Evolutionary conservation across 2,797 vertebrate species (phyloP).

Genomic region (Lutjanus argentimaculatus): DNA sequence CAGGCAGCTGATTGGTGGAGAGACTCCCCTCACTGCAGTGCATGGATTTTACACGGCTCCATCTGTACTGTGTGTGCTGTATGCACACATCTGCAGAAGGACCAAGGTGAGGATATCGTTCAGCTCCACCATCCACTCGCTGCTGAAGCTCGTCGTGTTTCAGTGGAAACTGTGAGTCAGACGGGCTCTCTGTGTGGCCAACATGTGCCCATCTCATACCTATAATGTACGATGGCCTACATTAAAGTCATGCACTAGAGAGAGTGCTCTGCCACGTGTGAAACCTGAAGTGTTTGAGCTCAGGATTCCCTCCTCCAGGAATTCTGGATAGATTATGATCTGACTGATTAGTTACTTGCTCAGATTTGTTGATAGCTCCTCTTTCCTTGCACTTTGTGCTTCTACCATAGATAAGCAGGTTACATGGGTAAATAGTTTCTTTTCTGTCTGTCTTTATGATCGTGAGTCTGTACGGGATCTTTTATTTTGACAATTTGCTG

Average conservation of each 20-base stretch:
- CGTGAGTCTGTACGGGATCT: no score
- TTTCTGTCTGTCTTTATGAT: no score
- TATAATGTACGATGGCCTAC: neutral
- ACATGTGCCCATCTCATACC: conserved; percentile 30
- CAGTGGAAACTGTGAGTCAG: conserved; percentile 59
- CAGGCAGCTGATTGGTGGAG: conserved; percentile 30
- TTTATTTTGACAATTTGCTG: no score
- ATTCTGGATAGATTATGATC: no score
- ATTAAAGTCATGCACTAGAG: neutral
- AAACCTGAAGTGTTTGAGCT: neutral
- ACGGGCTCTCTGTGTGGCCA: conserved; percentile 30
- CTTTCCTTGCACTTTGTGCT: no score
- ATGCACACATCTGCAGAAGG: neutral
- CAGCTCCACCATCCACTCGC: neutral
- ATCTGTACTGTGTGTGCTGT: conserved; percentile 11
- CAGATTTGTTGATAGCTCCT: no score
- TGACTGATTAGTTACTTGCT: no score
- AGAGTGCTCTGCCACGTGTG: neutral
- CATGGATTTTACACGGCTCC: conserved; percentile 21
- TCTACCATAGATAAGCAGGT: no score
- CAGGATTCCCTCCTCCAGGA: neutral
- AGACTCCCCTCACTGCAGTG: neutral
- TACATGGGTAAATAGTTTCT: no score
- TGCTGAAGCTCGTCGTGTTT: conserved; percentile 11
- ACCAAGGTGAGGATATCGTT: neutral